These are phyloP conservation scores for Apus apus DNA, from an alignment of 2,113 vertebrate genomes.

Conservation along the genomic window DNA sequence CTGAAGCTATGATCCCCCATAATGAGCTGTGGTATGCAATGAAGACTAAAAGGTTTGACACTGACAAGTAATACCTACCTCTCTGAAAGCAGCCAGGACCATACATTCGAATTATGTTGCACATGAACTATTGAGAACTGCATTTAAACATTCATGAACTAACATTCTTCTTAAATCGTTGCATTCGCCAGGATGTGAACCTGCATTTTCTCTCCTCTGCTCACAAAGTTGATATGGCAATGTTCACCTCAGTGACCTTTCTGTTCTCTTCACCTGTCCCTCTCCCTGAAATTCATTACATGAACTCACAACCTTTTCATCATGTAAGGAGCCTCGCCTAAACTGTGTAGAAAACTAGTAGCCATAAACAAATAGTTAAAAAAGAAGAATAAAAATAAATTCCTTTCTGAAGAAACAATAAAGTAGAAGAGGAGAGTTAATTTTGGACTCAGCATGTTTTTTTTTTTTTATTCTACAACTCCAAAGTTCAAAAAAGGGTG, in stretches of 20 bases:
- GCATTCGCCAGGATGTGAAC: conserved; percentile 17
- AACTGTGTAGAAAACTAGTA: neutral
- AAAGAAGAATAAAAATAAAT: neutral
- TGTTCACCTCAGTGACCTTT: neutral
- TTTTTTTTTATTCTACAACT: neutral
- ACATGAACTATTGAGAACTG: conserved; percentile 31
- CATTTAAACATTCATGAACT: conserved; percentile 44
- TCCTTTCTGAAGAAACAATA: neutral
- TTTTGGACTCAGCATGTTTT: neutral
- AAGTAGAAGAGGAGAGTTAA: neutral
- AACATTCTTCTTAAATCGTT: conserved; percentile 3
- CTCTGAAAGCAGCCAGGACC: conserved; percentile 17
- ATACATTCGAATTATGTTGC: conserved; percentile 18
- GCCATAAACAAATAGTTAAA: neutral
- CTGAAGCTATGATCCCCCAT: conserved; percentile 60
- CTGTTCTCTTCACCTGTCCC: neutral
- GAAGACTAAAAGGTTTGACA: conserved; percentile 62
- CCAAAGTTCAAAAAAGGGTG: neutral
- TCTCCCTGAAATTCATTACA: neutral
- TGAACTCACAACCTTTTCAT: neutral
- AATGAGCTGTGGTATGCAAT: conserved; percentile 55
- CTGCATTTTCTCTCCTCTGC: neutral
- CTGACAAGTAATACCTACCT: conserved; percentile 1
- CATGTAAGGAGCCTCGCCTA: neutral
- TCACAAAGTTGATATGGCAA: neutral